Conservation (phyloP, 2,113 vertebrate genomes). For the Colossoma macropomum region DNA sequence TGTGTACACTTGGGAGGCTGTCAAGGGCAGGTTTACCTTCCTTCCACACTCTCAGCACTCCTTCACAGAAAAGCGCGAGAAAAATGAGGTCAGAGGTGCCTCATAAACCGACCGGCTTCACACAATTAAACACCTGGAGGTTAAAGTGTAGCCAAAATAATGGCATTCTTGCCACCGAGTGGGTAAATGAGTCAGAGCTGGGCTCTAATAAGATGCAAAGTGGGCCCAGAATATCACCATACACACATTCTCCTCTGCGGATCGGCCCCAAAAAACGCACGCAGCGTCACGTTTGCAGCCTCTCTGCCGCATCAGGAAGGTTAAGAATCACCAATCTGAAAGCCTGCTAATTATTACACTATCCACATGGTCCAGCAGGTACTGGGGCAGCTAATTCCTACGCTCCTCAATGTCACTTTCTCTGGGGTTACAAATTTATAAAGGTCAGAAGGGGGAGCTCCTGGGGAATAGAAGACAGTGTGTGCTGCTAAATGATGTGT, state of each 20-base stretch:
- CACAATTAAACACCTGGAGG: slow-evolving; percentile 75
- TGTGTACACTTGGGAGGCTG: neutral
- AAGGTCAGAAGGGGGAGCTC: slow-evolving; percentile 33
- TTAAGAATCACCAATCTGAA: slow-evolving; percentile 33
- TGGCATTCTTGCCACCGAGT: slow-evolving; percentile 75
- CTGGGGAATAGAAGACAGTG: slow-evolving; percentile 31
- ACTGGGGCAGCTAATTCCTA: neutral
- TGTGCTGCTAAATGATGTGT: slow-evolving; percentile 35
- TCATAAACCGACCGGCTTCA: slow-evolving; percentile 72
- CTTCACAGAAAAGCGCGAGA: slow-evolving; percentile 57
- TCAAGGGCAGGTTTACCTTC: slow-evolving; percentile 35
- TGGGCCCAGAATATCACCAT: slow-evolving; percentile 70
- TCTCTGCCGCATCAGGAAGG: slow-evolving; percentile 26
- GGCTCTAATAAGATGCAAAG: slow-evolving; percentile 73
- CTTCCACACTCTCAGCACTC: slow-evolving; percentile 45
- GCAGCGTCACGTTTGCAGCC: slow-evolving; percentile 65
- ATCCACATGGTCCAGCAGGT: neutral
- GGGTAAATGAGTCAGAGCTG: slow-evolving; percentile 78
- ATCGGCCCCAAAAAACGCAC: slow-evolving; percentile 69
- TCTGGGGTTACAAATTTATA: slow-evolving; percentile 36
- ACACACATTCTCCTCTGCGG: slow-evolving; percentile 49
- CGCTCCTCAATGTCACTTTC: slow-evolving; percentile 52
- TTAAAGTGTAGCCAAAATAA: slow-evolving; percentile 82
- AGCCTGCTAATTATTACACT: slow-evolving; percentile 44
- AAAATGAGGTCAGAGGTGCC: slow-evolving; percentile 57